Conservation (phyloP, 2,797 vertebrate genomes). For the Antennarius maculatus region DNA sequence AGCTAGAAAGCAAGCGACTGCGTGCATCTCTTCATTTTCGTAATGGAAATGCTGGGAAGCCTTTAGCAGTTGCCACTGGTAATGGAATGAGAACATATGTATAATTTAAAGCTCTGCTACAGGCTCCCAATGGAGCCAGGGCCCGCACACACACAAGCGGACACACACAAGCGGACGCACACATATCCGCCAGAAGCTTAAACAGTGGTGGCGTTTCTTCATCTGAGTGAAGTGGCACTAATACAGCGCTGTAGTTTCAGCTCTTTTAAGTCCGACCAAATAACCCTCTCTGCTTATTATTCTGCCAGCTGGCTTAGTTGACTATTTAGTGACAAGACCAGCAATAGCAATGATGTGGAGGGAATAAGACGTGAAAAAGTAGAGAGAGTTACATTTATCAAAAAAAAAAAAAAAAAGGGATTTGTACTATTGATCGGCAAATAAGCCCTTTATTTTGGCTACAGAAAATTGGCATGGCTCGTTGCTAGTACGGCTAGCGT, state of each 20-base stretch:
- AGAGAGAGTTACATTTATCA: slow-evolving; percentile 3
- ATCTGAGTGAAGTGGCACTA: slow-evolving; percentile 71
- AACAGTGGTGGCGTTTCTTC: slow-evolving; percentile 68
- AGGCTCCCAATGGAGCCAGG: slow-evolving; percentile 58
- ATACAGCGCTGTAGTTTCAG: slow-evolving; percentile 62
- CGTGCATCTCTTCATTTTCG: slow-evolving; percentile 66
- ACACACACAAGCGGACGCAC: slow-evolving; percentile 19
- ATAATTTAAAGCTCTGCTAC: slow-evolving; percentile 77
- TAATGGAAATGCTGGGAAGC: slow-evolving; percentile 79
- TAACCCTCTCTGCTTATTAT: slow-evolving; percentile 58
- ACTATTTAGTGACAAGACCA: slow-evolving; percentile 43
- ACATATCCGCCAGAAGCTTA: slow-evolving; percentile 47
- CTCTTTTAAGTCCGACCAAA: slow-evolving; percentile 61
- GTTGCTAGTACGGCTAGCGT: slow-evolving; percentile 6
- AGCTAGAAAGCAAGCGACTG: slow-evolving; percentile 22
- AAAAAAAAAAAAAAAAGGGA: slow-evolving; percentile 6
- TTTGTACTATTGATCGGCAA: slow-evolving; percentile 35
- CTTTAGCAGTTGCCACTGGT: slow-evolving; percentile 72
- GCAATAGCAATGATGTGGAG: slow-evolving; percentile 23
- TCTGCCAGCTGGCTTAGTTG: slow-evolving; percentile 62
- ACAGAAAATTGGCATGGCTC: slow-evolving; percentile 6
- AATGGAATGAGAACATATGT: slow-evolving; percentile 80
- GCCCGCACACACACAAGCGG: slow-evolving; percentile 9
- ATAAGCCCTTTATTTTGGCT: slow-evolving; percentile 10
- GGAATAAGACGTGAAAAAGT: background rate